Percentiles rank a stretch among this genome's conserved stretches.
Conservation (phyloP, 1,140 invertebrate species). For the Lasioglossum baleicum region DNA sequence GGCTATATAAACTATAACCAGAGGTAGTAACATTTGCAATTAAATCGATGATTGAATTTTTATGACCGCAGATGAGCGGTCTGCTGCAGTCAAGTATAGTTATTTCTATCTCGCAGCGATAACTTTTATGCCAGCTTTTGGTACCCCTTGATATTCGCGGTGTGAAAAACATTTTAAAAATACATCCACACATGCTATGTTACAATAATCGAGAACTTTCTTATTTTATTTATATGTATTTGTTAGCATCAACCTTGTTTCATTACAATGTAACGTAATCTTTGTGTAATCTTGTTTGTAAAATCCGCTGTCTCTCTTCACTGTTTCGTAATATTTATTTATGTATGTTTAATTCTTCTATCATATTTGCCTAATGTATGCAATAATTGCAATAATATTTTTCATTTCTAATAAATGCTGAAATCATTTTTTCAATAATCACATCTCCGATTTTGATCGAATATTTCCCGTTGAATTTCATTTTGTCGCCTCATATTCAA, state of each 20-base stretch:
- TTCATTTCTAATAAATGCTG: too few species aligned
- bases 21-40: not conserved
- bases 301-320: too few species aligned
- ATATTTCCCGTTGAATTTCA: too few species aligned
- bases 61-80: not conserved
- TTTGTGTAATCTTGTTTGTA: too few species aligned
- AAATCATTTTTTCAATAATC: too few species aligned
- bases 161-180: not conserved
- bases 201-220: not conserved
- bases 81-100: not conserved
- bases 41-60: not conserved
- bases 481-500: too few species aligned
- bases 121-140: not conserved
- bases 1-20: not conserved
- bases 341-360: too few species aligned
- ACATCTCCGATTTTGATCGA: too few species aligned
- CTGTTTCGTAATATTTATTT: too few species aligned
- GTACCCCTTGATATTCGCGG: not conserved
- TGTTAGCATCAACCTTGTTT: not conserved
- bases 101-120: not conserved
- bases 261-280: too few species aligned
- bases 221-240: not conserved
- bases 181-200: not conserved
- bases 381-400: too few species aligned
- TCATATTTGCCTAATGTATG: too few species aligned